phyloP scores from a whole-genome alignment of 92 coral and sea anemone species.

The Heteractis magnifica region DNA sequence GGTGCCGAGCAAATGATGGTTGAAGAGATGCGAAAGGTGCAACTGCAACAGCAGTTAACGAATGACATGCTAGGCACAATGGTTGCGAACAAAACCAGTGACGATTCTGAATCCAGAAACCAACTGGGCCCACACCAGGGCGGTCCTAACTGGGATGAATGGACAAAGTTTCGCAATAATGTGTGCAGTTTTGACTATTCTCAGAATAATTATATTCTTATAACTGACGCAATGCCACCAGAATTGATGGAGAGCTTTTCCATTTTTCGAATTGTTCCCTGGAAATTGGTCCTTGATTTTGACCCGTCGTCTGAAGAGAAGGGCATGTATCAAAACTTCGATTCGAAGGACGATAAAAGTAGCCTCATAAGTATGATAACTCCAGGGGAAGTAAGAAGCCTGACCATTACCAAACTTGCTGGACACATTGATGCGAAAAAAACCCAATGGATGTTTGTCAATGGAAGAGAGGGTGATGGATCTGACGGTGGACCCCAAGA shows the following conservation, averaged over 20 bases:
- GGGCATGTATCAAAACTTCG: constrained; percentile 63
- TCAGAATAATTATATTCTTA: constrained; percentile 70
- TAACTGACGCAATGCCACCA: constrained; percentile 58
- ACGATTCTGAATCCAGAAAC: background rate
- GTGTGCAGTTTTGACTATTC: constrained; percentile 56
- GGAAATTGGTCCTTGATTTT: constrained; percentile 91
- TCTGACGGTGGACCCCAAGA: constrained; percentile 42
- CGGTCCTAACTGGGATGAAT: constrained; percentile 66
- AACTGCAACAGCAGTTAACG: background rate
- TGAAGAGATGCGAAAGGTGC: background rate
- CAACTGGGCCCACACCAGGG: constrained; percentile 38
- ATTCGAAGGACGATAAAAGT: too few relatives aligned
- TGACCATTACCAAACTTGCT: constrained; percentile 28
- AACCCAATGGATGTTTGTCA: constrained; percentile 84
- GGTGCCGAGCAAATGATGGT: background rate
- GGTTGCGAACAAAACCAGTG: background rate
- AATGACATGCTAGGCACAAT: background rate
- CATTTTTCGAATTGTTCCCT: constrained; percentile 62
- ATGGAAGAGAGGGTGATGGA: constrained; percentile 70
- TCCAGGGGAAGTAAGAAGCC: constrained; percentile 57
- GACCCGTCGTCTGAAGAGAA: constrained; percentile 77
- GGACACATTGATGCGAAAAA: constrained; percentile 73
- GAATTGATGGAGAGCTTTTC: constrained; percentile 53
- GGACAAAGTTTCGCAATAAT: constrained; percentile 59
- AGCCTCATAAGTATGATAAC: constrained; percentile 72